Base-by-base conservation (phyloP, 2,888 invertebrate species). In the Panzeria rudis region DNA sequence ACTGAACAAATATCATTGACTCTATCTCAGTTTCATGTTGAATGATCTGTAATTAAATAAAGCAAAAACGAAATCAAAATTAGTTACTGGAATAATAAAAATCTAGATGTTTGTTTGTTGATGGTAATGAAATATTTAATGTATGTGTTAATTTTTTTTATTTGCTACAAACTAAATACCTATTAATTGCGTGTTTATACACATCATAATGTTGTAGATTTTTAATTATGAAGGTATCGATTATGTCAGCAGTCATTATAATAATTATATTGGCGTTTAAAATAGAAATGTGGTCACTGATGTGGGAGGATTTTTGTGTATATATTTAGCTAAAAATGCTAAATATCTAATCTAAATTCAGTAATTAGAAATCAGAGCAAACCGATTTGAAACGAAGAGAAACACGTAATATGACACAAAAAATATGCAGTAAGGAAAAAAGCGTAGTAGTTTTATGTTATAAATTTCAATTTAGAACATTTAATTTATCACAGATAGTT, bases 41-140 rank as follows among this genome's bases (percentile, higher is more conserved):
- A 77, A 86, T 54, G 56, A 76, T 62, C 81, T 84, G 68, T 47
- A 83, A 84, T 68, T 38, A 82, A 80, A 76, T 35, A 50, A 69
- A 78, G 69, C 2, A 77, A 56, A 77, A 62, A 59, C 2, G 29
- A 66, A 59, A 56, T 64, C 20, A 35, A 64, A 62, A 71, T 83
- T 64, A 47, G 35, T 72, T 50, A 35, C 1, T 20, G 17, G 38
- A 32, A n/a, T 23, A 62, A 69, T n/a, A 20, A 52, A 52, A 52
- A 38, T 35, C 15, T 56, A 11, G 25, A 50, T 29, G 3, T 13
- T 61, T 20, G 15, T 61, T 62, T 71, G 25, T 44, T 73, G 20
- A 69, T 69, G 29, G 29, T 20, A 76, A 62, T 69, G 9, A 72
- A 83, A 64, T 47, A 15, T 23, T 62, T 64, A 32, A 69, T 76